A percentile compares a stretch with the other conserved stretches of the same genome.
Conservation (phyloP, 2,797 vertebrate species). For the Champsocephalus gunnari region DNA sequence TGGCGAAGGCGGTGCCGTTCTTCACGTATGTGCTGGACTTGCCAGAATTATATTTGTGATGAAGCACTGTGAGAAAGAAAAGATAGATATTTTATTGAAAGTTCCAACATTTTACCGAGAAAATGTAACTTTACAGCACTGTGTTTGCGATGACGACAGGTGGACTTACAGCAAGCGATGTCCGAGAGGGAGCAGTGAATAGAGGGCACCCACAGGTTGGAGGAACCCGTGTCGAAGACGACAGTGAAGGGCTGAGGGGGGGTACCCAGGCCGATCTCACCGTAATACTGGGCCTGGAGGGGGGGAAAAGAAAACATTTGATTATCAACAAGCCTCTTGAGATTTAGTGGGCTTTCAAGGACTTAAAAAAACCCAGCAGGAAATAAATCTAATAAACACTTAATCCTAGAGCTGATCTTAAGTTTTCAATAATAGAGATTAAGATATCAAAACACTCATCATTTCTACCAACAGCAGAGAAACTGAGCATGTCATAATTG, state of each 20-base stretch:
- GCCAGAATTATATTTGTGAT: conserved; percentile 90
- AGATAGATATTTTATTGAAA: fast-evolving
- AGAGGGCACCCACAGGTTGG: conserved; percentile 98
- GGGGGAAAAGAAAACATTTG: too few relatives aligned
- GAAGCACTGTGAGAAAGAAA: conserved; percentile 83
- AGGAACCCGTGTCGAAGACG: conserved; percentile 97
- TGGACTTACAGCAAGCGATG: conserved; percentile 92
- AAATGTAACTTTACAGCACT: not conserved
- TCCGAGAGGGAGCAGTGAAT: conserved; percentile 88
- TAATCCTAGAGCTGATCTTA: conserved; percentile 1
- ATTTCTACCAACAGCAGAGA: not conserved
- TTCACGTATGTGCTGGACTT: conserved; percentile 93
- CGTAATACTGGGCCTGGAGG: conserved; percentile 91
- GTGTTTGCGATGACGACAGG: fast-evolving
- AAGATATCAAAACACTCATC: not conserved
- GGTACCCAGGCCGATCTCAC: conserved; percentile 88
- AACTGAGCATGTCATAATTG: not conserved
- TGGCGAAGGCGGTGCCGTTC: conserved; percentile 92
- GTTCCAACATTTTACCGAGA: not conserved
- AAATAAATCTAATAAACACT: not conserved
- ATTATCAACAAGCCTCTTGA: not conserved
- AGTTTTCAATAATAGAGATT: conserved; percentile 5
- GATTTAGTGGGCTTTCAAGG: not conserved
- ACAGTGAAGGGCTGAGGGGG: conserved; percentile 93
- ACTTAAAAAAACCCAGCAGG: not conserved